Evolutionary conservation across 2,888 invertebrate species (phyloP).

Genomic region (Omphaloscelis lunosa): DNA sequence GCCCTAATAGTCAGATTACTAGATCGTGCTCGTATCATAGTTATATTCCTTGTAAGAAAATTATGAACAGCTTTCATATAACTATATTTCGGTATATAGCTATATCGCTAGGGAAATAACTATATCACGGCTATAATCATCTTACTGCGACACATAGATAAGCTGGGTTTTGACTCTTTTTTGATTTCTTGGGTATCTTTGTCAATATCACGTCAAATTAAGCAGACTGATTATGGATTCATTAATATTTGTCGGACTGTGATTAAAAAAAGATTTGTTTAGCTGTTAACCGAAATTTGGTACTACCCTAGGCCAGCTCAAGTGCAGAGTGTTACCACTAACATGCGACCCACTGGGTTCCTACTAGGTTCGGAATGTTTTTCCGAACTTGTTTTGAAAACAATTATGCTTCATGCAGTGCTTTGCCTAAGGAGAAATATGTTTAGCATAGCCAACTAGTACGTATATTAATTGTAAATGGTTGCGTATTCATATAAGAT

Average conservation of each 20-base stretch:
- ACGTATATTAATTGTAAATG: slow-evolving; percentile 41
- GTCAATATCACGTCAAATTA: background rate
- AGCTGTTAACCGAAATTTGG: background rate
- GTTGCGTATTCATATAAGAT: slow-evolving; percentile 49
- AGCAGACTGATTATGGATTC: background rate
- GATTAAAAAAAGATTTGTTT: background rate
- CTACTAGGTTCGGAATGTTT: background rate
- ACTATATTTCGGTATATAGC: no score
- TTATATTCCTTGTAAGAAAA: no score
- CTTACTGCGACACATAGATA: no score
- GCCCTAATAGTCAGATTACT: no score
- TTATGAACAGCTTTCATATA: no score
- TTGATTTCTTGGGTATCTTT: background rate
- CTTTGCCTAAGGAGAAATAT: slow-evolving; percentile 14
- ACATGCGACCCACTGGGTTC: background rate
- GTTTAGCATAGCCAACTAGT: slow-evolving; percentile 11
- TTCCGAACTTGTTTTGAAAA: background rate
- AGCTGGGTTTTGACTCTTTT: background rate
- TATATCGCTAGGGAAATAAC: no score
- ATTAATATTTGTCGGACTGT: background rate
- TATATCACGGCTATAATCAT: no score
- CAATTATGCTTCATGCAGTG: background rate
- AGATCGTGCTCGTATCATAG: no score
- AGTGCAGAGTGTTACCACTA: background rate
- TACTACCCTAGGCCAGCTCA: background rate